Conservation (phyloP, 2,797 vertebrate species). For the Malurus leucopterus region DNA sequence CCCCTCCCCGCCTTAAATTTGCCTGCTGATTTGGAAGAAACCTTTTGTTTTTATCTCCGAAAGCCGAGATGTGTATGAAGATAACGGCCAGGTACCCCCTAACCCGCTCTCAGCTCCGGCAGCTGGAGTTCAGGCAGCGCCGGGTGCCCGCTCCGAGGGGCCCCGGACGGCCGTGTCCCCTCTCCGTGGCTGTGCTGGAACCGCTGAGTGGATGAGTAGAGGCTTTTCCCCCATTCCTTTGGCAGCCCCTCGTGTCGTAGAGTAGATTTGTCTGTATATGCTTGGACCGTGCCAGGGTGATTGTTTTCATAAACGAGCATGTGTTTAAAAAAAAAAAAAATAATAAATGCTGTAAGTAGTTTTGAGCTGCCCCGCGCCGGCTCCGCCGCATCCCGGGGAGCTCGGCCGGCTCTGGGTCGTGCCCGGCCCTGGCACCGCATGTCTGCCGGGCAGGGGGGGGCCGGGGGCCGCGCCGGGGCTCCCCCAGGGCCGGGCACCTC, state of each 20-base stretch:
- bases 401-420: not conserved
- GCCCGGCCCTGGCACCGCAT: not conserved
- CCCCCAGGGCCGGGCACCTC: not conserved
- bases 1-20: not conserved
- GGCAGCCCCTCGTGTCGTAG: conserved; percentile 58
- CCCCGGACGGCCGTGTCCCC: not conserved
- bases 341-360: conserved; percentile 40
- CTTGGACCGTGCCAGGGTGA: conserved; percentile 70
- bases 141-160: not conserved
- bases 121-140: not conserved
- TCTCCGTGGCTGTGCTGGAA: conserved; percentile 44
- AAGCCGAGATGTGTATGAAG: conserved; percentile 40
- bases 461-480: not conserved
- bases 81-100: not conserved
- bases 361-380: not conserved
- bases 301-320: conserved; percentile 58
- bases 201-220: conserved; percentile 64
- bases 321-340: conserved; percentile 32
- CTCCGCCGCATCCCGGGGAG: not conserved
- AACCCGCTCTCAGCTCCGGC: conserved; percentile 3
- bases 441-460: not conserved
- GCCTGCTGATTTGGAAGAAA: conserved; percentile 19
- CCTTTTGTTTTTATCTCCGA: not conserved
- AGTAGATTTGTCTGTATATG: conserved; percentile 68
- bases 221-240: conserved; percentile 43